A percentile compares a stretch with the other conserved stretches of the same genome.
These are phyloP conservation scores for Glossophaga mutica DNA, from an alignment of 2,797 vertebrate genomes.

Conservation along the genomic window DNA sequence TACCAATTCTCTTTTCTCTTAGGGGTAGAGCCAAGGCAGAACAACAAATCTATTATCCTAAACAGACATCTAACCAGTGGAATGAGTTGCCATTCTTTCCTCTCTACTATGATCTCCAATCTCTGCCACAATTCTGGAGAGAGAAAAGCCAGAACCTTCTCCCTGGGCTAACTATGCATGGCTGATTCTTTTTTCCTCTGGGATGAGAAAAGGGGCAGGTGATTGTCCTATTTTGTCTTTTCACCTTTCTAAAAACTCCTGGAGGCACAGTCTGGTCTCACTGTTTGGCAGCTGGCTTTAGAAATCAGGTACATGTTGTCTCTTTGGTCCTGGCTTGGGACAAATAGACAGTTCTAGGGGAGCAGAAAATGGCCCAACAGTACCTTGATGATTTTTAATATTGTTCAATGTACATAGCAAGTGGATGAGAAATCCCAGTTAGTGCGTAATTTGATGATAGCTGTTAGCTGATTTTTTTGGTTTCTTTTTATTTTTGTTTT, in stretches of 20 bases:
- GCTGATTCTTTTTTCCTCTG: neutral
- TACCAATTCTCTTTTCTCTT: neutral
- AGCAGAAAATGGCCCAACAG: neutral
- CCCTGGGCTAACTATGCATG: neutral
- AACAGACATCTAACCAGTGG: neutral
- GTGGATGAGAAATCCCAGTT: neutral
- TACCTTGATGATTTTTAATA: neutral
- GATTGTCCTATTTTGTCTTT: neutral
- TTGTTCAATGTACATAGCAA: neutral
- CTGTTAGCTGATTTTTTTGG: neutral
- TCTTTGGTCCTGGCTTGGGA: neutral
- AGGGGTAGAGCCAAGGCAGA: neutral
- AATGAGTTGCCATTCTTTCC: neutral
- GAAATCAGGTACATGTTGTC: neutral
- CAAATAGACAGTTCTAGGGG: neutral
- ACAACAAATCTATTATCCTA: neutral
- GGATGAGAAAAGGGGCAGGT: neutral
- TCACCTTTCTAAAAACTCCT: neutral
- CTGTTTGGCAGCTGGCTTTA: neutral
- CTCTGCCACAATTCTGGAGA: neutral
- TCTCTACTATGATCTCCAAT: neutral
- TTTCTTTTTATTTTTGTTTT: neutral
- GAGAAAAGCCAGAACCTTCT: neutral
- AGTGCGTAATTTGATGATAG: neutral
- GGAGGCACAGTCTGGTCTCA: neutral